Evolutionary conservation across 2,113 vertebrate genomes (phyloP), one percentile per base, ranked within the genome.

Genomic region (Antechinus flavipes): DNA sequence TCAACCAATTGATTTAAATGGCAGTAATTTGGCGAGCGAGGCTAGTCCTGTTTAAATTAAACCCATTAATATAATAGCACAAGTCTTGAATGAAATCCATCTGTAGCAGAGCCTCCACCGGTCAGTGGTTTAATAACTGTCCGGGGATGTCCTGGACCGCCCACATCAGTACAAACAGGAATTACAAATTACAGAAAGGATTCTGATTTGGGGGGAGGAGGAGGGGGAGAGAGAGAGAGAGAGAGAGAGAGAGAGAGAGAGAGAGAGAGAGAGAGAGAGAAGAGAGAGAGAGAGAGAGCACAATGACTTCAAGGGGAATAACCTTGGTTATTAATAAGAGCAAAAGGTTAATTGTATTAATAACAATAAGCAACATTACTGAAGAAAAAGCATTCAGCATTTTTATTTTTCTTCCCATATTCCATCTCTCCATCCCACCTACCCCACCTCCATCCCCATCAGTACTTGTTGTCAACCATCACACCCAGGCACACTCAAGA

Each of bases 1-100:
- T 98, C 98, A 99, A 98, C 98, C 98, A 99, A 99, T 99, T 99
- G 99, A 99, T 99, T 99, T 99, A 99, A 99, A 99, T 98, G 97
- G 98, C 98, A 99, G 98, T 99, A 99, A 99, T 99, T 99, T 99
- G 98, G 98, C 98, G 98, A 99, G 98, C 91, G 97, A 98, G 98
- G 96, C 98, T 98, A 98, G 98, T 98, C 98, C 98, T 99, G 98
- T 98, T 99, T 99, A 99, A 99, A 99, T 99, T 99, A 99, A 99
- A 99, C 93, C 98, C 98, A 99, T 99, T 99, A 99, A 99, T 99
- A 99, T 99, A 99, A 99, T 98, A 99, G 98, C 98, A 98, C 98
- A 97, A 98, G 97, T 98, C 97, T 97, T 98, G 98, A 98, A 98
- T 98, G 98, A 98, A 98, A 99, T 98, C 97, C 97, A 95, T 98